Evolutionary conservation across 2,797 vertebrate genomes (phyloP).

Genomic region (Hippocampus kuda): DNA sequence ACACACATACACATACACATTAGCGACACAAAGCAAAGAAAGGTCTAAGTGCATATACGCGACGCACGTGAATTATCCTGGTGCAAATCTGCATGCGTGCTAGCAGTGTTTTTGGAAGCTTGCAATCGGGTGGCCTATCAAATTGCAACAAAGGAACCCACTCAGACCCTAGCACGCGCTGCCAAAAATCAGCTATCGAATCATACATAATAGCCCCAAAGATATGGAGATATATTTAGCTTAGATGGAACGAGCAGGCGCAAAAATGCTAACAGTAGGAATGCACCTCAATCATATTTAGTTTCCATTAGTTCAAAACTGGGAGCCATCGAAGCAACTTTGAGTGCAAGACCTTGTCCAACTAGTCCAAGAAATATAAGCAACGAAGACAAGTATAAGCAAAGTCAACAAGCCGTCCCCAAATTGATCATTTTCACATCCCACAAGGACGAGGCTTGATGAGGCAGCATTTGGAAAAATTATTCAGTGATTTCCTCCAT

Average conservation of each 20-base stretch:
- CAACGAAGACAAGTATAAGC: neutral
- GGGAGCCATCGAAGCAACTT: neutral
- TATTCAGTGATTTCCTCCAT: constrained; percentile 12
- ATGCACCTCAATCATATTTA: neutral
- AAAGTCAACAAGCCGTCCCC: neutral
- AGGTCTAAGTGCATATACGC: neutral
- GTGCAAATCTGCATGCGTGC: neutral
- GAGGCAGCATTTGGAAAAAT: constrained; percentile 6
- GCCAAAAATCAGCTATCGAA: constrained; percentile 3
- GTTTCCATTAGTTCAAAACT: neutral
- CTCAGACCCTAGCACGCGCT: neutral
- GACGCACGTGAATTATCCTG: neutral
- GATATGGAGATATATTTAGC: neutral
- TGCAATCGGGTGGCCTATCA: constrained; percentile 35
- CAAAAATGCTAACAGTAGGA: neutral
- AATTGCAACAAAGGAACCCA: constrained; percentile 9
- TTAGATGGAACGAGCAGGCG: neutral
- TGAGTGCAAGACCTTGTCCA: neutral
- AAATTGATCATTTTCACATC: neutral
- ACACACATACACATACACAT: too few relatives aligned
- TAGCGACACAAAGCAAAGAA: neutral
- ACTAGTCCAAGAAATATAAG: neutral
- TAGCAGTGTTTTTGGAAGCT: neutral
- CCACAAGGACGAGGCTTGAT: neutral
- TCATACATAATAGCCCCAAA: constrained; percentile 1